These are phyloP conservation scores for Xestia c-nigrum DNA, from an alignment of 2,888 invertebrate species.

Conservation along the genomic window DNA sequence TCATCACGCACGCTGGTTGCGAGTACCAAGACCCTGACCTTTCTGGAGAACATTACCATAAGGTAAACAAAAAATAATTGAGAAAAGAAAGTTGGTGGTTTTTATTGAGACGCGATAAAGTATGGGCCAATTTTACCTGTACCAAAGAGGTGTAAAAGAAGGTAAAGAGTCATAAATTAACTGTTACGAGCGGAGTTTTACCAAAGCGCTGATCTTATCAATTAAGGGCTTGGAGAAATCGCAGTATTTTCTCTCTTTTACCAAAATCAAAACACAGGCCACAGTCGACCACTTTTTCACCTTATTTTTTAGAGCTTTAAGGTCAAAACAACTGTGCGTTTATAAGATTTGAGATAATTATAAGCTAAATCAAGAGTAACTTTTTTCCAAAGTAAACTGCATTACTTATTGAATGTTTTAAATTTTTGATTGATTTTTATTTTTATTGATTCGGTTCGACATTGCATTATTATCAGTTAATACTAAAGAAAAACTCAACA, in stretches of 20 bases:
- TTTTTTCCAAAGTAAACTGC: neutral
- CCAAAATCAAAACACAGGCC: neutral
- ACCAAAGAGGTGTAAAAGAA: constrained; percentile 8
- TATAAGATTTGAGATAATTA: neutral
- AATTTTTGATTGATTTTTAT: neutral
- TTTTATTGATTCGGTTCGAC: neutral
- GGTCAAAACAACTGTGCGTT: neutral
- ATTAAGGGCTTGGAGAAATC: constrained; percentile 23
- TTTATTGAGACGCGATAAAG: neutral
- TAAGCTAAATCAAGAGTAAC: too few species aligned
- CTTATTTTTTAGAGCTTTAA: too few species aligned
- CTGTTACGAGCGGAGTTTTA: constrained; percentile 18
- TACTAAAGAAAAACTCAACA: constrained; percentile 2
- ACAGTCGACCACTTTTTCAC: too few species aligned
- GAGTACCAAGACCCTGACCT: neutral
- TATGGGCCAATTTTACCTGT: neutral
- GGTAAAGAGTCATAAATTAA: constrained; percentile 7
- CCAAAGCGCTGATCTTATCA: constrained; percentile 19
- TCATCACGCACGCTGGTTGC: neutral
- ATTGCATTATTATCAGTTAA: neutral
- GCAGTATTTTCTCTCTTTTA: neutral
- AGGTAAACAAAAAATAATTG: neutral
- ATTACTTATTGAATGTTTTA: neutral
- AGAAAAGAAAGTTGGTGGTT: constrained; percentile 14
- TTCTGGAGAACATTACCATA: neutral